Evolutionary conservation across 2,888 invertebrate genomes (phyloP).

Genomic region (Resseliella maxima): DNA sequence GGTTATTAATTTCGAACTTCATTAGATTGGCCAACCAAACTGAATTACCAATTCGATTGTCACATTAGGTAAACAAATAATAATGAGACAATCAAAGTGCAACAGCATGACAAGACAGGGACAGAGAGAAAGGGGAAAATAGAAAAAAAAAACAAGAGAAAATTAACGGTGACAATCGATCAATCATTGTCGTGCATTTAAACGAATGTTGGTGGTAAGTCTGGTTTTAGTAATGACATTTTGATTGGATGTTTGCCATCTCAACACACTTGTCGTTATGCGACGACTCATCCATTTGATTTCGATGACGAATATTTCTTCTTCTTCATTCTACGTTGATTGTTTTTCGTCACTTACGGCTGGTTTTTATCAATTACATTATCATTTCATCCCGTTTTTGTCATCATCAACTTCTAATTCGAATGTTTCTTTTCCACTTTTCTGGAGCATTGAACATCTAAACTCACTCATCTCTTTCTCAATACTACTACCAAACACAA

Average conservation of each 20-base stretch:
- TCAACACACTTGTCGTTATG: constrained; percentile 15
- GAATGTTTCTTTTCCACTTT: background rate
- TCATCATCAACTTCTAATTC: background rate
- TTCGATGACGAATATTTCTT: background rate
- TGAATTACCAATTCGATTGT: background rate
- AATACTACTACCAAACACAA: background rate
- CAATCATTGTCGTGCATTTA: constrained; percentile 43
- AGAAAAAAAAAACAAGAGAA: background rate
- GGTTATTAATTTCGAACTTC: constrained; percentile 13
- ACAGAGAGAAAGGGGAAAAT: background rate
- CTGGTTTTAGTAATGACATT: constrained; percentile 34
- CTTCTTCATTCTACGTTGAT: background rate
- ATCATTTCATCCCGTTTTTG: background rate
- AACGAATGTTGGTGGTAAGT: background rate
- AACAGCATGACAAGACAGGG: background rate
- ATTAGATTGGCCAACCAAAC: background rate
- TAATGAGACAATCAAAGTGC: background rate
- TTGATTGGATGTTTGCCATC: constrained; percentile 46
- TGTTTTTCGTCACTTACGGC: background rate
- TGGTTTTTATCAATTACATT: background rate
- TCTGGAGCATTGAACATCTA: too few species aligned
- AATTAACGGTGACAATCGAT: constrained; percentile 1
- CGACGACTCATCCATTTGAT: constrained; percentile 22
- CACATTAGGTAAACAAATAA: constrained; percentile 42
- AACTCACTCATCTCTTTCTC: background rate